Conservation (phyloP, 2,113 vertebrate species). For the Arizona elegans region DNA sequence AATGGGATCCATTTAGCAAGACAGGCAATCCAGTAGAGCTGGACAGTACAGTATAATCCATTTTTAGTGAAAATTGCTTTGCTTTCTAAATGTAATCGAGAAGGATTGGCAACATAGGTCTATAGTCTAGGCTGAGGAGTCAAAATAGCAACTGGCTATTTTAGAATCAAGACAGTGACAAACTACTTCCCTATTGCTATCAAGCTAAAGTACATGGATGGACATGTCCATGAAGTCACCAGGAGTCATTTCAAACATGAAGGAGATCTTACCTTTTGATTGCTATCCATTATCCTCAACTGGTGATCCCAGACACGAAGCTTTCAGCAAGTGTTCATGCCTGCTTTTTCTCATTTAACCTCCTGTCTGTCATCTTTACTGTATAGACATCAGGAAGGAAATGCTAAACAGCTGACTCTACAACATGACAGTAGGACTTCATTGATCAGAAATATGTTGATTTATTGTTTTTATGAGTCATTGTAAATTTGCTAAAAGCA, state of each 20-base stretch:
- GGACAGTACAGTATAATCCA: background rate
- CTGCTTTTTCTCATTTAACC: background rate
- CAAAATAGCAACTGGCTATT: background rate
- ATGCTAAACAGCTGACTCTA: background rate
- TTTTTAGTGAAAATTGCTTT: background rate
- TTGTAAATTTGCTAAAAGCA: conserved; percentile 56
- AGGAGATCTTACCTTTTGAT: background rate
- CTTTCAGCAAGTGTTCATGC: background rate
- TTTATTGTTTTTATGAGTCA: conserved; percentile 43
- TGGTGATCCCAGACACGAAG: background rate
- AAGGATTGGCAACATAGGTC: background rate
- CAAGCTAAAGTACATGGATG: background rate
- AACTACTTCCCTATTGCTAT: background rate
- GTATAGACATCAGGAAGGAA: background rate
- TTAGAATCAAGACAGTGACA: background rate
- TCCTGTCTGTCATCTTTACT: background rate
- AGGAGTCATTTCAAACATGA: background rate
- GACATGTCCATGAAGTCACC: background rate
- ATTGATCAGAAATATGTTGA: conserved; percentile 33
- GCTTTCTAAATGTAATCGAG: background rate
- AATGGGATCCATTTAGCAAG: background rate
- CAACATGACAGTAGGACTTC: conserved; percentile 9
- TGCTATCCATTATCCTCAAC: background rate
- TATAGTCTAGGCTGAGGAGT: background rate
- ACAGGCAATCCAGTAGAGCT: background rate